Evolutionary conservation across 2,113 vertebrate genomes (phyloP), one percentile per base, ranked within the genome.

Genomic region (Damaliscus lunatus): DNA sequence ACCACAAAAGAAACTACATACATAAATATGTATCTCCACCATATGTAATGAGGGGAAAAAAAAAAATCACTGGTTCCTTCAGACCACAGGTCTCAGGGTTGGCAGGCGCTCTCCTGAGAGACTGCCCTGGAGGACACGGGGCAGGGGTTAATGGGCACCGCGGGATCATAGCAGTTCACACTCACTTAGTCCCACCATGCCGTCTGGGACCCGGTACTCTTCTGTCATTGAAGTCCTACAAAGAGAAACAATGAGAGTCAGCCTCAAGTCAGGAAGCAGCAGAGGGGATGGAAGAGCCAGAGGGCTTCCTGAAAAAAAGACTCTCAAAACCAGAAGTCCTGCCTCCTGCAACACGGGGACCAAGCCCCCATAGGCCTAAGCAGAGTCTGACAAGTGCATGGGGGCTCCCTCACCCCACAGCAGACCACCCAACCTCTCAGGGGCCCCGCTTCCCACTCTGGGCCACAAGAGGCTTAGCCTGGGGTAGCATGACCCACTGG

Each of bases 181-280:
- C 99, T 99, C 98, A 99, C 99, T 99, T 31, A 99, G 99, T 94
- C 99, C 99, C 33, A 99, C 99, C 99, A 99, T 99, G 98, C 99
- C 98, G 4, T 99, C 99, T 1, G 99, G 99, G 31, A 99, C 99
- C 67, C 99, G 98, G 98, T 99, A 99, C 91, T 99, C 99, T 96
- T 99, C 99, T 16, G 99, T 99, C 96, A 99, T 97, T 4, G 99
- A 98, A 27, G 99, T 99, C 81, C 99, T 98, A 92, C 98, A 98
- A 46, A 90, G 96, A 97, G 25, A 98, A 92, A 98, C 43, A 17
- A 3, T 4, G 12, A 48, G 5, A 43, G 50, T 97, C 67, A 94
- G 93, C 77, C 60, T 95, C 59, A 43, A 89, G 77, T 29, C 40
- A 84, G 87, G 46, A 53, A 27, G 27, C 3, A 57, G 21, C 25